Base-by-base conservation (phyloP, 2,797 vertebrate genomes). In the Staurois parvus region DNA sequence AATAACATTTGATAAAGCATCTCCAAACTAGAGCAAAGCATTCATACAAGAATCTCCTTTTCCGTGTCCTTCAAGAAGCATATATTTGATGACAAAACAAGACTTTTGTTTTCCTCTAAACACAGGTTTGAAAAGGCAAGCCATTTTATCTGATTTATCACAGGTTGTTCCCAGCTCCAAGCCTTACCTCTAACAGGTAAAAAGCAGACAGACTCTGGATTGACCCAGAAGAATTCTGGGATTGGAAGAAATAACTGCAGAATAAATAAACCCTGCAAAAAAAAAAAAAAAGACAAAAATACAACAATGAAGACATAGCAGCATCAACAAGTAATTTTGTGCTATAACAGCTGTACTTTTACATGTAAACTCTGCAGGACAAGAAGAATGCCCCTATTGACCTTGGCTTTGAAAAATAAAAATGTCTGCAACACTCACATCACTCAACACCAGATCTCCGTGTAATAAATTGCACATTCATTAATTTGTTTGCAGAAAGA, bases 1-100 rank as follows among this genome's bases (percentile, higher is more conserved):
- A 59, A 24, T 59, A 59, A 0, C 13, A 21, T 56, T 56, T 15
- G 13, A 6, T n/a, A n/a, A 24, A n/a, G 4, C 56, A 5, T 59
- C 19, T 24, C 9, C 12, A 12, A 45, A 59, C 2, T 0, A 64
- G 8, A 26, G 9, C 56, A 59, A 64, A 6, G 59, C 59, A 26
- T 11, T 11, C 59, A 26, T 19, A 26, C n/a, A 64, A 64, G 56
- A 59, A 26, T 74, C 34, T 28, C 29, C 17, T 78, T 64, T n/a
- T n/a, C 62, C 24, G 24, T 80, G 42, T 28, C 72, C 72, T 80
- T 80, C 76, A 85, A 45, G 45, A 48, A 19, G 32, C 13, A 40
- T 2, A 15, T n/a, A 28, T 67, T 8, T 81, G 85, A 82, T 86
- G 79, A 29, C 68, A 86, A 70, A 86, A 86, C 79, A 86, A 52